A percentile compares a stretch with the other conserved stretches of the same genome.
Evolutionary conservation across 2,888 invertebrate genomes (phyloP).

Genomic region (Ectemnius cavifrons): DNA sequence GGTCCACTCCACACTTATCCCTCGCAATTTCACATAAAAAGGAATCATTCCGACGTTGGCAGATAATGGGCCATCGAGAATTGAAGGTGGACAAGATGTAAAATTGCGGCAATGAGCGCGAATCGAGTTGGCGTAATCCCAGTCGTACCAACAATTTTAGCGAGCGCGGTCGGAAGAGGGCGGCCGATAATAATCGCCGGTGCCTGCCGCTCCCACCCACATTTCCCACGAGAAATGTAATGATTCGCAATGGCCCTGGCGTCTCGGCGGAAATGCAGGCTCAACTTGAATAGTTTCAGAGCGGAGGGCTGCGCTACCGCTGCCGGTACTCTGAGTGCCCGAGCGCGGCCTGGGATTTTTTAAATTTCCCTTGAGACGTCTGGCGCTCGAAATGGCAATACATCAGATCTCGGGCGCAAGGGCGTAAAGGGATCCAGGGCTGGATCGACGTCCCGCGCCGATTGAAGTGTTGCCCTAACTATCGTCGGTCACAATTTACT

Average conservation of each 20-base stretch:
- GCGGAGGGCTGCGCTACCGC: no score
- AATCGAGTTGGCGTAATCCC: background rate
- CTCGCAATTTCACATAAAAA: background rate
- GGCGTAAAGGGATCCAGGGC: conserved; percentile 29
- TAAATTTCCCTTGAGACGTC: conserved; percentile 52
- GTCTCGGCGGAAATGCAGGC: conserved; percentile 16
- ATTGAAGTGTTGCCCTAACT: conserved; percentile 46
- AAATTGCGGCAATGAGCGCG: background rate
- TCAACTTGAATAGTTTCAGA: conserved; percentile 29
- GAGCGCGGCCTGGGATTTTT: conserved; percentile 47
- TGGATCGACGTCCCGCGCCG: conserved; percentile 28
- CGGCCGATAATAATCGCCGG: conserved; percentile 13
- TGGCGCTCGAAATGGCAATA: conserved; percentile 29
- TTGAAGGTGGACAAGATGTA: no score
- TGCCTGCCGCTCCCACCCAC: conserved; percentile 5
- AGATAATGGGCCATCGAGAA: background rate
- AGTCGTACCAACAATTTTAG: background rate
- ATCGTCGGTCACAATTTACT: conserved; percentile 13
- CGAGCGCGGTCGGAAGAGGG: background rate
- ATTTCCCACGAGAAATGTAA: conserved; percentile 29
- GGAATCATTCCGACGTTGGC: background rate
- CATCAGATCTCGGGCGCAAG: conserved; percentile 8
- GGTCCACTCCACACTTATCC: no score
- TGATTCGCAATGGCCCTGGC: conserved; percentile 22
- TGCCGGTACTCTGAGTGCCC: background rate